A percentile compares a stretch with the other conserved stretches of the same genome.
phyloP scores from a whole-genome alignment of 2,888 invertebrate genomes.

The Pelosia muscerda region DNA sequence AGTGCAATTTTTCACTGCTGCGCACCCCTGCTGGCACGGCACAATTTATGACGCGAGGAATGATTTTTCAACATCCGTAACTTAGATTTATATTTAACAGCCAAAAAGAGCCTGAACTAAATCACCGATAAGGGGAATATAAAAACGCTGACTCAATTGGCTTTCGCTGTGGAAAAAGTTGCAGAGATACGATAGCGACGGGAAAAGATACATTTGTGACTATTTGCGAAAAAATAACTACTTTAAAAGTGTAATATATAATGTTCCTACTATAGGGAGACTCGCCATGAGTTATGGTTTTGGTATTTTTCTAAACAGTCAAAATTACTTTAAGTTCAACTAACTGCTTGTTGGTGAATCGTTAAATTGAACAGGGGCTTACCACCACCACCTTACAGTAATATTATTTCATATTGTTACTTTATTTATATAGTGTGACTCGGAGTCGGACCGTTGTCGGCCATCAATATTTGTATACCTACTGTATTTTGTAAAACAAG shows the following conservation, averaged over 20 bases:
- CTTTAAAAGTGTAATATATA: slow-evolving; percentile 17
- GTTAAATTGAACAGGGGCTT: no score
- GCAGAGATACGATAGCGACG: slow-evolving; percentile 34
- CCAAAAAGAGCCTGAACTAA: slow-evolving; percentile 69
- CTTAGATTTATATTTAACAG: slow-evolving; percentile 80
- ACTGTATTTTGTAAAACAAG: no score
- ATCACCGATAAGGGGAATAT: slow-evolving; percentile 66
- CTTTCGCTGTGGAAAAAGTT: slow-evolving; percentile 48
- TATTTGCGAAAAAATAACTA: slow-evolving; percentile 25
- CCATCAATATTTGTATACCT: no score
- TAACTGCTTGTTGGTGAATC: not conserved
- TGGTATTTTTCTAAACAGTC: not conserved
- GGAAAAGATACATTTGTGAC: slow-evolving; percentile 41
- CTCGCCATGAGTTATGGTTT: not conserved
- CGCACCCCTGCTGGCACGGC: slow-evolving; percentile 71
- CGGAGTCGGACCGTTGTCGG: no score
- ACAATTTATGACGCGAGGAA: slow-evolving; percentile 82
- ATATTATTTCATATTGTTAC: no score
- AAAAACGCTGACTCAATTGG: slow-evolving; percentile 66
- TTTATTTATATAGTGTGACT: no score
- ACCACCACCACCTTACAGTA: no score
- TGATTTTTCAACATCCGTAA: slow-evolving; percentile 84
- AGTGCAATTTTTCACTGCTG: slow-evolving; percentile 82
- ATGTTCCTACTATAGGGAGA: not conserved
- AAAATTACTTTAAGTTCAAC: not conserved